Evolutionary conservation across 2,113 vertebrate genomes (phyloP).

Genomic region (Microcebus ravelobensis): DNA sequence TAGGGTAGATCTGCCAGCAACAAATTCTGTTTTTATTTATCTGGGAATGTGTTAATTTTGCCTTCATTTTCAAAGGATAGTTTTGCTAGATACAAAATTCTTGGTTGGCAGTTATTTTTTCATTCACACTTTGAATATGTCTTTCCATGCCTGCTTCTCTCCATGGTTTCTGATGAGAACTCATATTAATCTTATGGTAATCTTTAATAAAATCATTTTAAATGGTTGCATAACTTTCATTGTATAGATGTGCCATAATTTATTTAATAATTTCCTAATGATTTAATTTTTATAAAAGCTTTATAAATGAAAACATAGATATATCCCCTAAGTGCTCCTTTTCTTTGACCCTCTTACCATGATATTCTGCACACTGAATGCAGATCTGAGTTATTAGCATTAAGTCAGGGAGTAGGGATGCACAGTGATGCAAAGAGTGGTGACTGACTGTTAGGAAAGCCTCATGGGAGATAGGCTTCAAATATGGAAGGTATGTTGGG

Average conservation of each 20-base stretch:
- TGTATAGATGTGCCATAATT: background rate
- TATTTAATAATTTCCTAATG: background rate
- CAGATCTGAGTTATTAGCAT: background rate
- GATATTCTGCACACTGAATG: background rate
- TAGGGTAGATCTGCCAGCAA: background rate
- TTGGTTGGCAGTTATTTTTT: background rate
- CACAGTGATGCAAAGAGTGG: background rate
- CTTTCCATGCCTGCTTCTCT: background rate
- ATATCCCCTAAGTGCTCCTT: background rate
- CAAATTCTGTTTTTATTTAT: background rate
- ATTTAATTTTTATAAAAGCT: background rate
- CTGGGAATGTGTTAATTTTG: conserved; percentile 23
- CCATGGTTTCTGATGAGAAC: conserved; percentile 3
- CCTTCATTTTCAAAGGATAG: background rate
- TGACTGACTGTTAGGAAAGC: background rate
- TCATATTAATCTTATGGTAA: conserved; percentile 12
- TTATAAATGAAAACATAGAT: background rate
- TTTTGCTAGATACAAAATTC: background rate
- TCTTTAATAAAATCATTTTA: background rate
- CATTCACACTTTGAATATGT: background rate
- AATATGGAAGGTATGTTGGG: background rate
- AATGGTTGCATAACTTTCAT: background rate
- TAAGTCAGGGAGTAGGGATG: background rate
- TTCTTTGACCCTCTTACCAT: background rate
- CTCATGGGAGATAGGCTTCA: background rate